phyloP scores from a whole-genome alignment of 2,797 vertebrate species.

The Lepidocolaptes lacrymiger region DNA sequence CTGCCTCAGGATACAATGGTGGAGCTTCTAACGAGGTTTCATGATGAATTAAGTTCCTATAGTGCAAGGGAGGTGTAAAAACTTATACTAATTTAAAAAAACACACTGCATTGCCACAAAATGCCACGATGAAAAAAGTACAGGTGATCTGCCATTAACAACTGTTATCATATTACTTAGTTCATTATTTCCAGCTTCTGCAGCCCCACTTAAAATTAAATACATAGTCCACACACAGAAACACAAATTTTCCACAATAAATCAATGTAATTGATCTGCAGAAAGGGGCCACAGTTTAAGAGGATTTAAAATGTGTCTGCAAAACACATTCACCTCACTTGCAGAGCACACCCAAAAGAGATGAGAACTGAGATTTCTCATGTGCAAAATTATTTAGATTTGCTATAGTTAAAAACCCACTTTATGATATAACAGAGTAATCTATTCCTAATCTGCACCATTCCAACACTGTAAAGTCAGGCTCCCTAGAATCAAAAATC shows the following conservation, averaged over 20 bases:
- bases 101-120: background rate
- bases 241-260: background rate
- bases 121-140: background rate
- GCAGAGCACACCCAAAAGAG: background rate
- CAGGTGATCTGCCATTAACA: background rate
- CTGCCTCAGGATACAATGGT: constrained; percentile 36
- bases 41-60: background rate
- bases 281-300: background rate
- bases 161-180: background rate
- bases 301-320: background rate
- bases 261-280: background rate
- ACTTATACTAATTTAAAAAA: background rate
- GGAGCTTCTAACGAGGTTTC: background rate
- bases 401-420: background rate
- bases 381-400: background rate
- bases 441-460: background rate
- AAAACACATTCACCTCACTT: background rate
- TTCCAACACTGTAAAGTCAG: background rate
- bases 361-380: background rate
- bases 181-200: background rate
- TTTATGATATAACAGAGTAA: background rate
- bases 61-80: constrained; percentile 31
- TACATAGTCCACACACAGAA: background rate
- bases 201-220: background rate
- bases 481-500: background rate